These are phyloP conservation scores for Meteorus sp. DNA, from an alignment of 1,140 invertebrate species.

Conservation along the genomic window DNA sequence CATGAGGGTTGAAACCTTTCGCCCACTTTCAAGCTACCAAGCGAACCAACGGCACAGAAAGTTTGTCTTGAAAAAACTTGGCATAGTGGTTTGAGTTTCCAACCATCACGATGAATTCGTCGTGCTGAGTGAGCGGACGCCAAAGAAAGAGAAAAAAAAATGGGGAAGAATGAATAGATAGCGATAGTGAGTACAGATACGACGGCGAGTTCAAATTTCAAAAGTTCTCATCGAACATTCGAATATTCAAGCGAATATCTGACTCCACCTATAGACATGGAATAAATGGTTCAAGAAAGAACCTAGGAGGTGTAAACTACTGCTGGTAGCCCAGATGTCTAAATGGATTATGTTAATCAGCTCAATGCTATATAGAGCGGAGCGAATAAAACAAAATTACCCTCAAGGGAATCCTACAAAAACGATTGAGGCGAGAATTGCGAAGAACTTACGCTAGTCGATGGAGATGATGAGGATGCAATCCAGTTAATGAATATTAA, in stretches of 20 bases:
- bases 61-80: constrained; percentile 10
- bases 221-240: constrained; percentile 16
- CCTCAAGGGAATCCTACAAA: not conserved
- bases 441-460: not conserved
- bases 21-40: not conserved
- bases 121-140: not conserved
- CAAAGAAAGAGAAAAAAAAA: not conserved
- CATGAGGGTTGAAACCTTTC: not conserved
- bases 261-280: not conserved
- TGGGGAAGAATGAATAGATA: not conserved
- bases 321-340: constrained; percentile 13
- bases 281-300: constrained; percentile 6
- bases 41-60: not conserved
- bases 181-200: not conserved
- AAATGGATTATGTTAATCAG: constrained; percentile 18
- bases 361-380: not conserved
- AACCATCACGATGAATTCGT: not conserved
- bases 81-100: constrained; percentile 5
- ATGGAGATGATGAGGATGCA: not conserved
- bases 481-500: too few species aligned
- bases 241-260: constrained; percentile 18
- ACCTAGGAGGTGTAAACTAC: constrained; percentile 4
- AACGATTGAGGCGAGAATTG: not conserved
- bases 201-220: constrained; percentile 13
- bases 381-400: not conserved